Conservation (phyloP, 2,888 invertebrate species). For the Shargacucullia verbasci region DNA sequence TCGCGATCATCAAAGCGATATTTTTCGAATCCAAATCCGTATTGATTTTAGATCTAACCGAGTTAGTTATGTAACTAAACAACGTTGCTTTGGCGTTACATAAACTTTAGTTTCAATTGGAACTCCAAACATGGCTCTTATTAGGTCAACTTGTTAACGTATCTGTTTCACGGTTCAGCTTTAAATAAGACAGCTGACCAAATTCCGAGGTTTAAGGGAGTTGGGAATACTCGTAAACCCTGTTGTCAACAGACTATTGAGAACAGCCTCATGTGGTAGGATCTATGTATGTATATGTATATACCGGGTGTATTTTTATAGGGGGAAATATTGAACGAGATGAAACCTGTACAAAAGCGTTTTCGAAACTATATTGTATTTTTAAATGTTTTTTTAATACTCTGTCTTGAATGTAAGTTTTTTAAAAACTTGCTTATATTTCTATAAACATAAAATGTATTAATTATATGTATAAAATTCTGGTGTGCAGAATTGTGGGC, state of each 20-base stretch:
- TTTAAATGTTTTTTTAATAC: too few species aligned
- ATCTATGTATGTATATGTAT: background rate
- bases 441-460: too few species aligned
- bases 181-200: conserved; percentile 43
- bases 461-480: too few species aligned
- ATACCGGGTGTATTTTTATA: background rate
- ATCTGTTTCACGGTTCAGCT: conserved; percentile 9
- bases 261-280: conserved; percentile 1
- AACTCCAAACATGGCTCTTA: conserved; percentile 5
- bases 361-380: too few species aligned
- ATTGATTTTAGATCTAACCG: conserved; percentile 43
- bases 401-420: too few species aligned
- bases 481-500: too few species aligned
- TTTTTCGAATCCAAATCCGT: conserved; percentile 36
- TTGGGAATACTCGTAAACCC: conserved; percentile 28
- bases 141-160: conserved; percentile 19
- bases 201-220: conserved; percentile 21
- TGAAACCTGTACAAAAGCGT: too few species aligned
- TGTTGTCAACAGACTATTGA: conserved; percentile 30
- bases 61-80: conserved; percentile 45
- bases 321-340: too few species aligned
- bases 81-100: conserved; percentile 16
- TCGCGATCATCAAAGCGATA: background rate
- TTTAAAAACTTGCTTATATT: too few species aligned
- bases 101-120: conserved; percentile 13